Base-by-base conservation (phyloP, 2,888 invertebrate genomes). In the Fabriciana adippe region DNA sequence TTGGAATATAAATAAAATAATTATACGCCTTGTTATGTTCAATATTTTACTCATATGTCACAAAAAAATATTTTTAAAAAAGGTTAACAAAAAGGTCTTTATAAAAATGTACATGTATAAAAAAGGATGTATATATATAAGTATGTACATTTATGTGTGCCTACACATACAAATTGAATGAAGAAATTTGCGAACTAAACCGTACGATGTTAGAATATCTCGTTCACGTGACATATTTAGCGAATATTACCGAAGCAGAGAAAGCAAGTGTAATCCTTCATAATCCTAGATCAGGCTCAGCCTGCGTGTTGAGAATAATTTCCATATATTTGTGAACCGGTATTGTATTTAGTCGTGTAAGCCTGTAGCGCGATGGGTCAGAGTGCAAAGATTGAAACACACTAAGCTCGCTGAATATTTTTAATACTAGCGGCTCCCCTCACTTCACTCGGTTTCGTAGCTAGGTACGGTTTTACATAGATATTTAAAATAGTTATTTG, bases 271-370 rank as follows among this genome's bases (percentile, higher is more conserved):
- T 74, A 78, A 79, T 78, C 77, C 73, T 73, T 75, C 74, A 76
- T 81, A 81, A 81, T 78, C 81, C 75, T 26, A 81, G 83, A 81
- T 82, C 81, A 81, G 78, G 73, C 74, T 78, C 76, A 76, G 79
- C 79, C 79, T 78, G 75, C 76, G 79, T 75, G 75, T 77, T 71
- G 72, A 71, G 80, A 76, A 81, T 79, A 80, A 81, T 83, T 83
- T 82, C 81, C 81, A 80, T 83, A 83, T 79, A 81, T 83, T 79
- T 80, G 79, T 74, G 73, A 72, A 72, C 72, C 69, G 71, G 78
- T 75, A 75, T 79, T 76, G 79, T 78, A 80, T 82, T 81, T 81
- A 81, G 79, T 75, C 72, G 71, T 68, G 75, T 78, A 78, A 78
- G 76, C 77, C 73, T 74, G 76, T 79, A 76, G 78, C 73, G 72